These are phyloP conservation scores for Rhagologus leucostigma DNA, from an alignment of 2,113 vertebrate genomes.

Conservation along the genomic window DNA sequence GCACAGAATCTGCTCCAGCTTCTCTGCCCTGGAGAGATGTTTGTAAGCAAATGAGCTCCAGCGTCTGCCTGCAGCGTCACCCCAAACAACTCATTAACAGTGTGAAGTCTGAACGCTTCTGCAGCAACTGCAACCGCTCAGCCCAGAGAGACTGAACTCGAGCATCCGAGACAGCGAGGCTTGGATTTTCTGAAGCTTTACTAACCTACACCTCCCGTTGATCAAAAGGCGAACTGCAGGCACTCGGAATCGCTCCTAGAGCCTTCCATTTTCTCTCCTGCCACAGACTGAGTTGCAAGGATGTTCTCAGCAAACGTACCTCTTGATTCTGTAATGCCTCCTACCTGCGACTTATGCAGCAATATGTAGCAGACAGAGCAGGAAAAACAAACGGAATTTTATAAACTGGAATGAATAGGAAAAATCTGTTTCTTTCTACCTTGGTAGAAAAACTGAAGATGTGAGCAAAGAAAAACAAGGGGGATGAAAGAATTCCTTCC, in stretches of 20 bases:
- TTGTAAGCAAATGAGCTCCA: not conserved
- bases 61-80: not conserved
- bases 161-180: rapidly evolving
- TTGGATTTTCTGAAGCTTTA: not conserved
- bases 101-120: not conserved
- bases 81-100: not conserved
- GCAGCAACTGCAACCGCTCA: not conserved
- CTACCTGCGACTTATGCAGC: not conserved
- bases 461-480: not conserved
- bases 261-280: constrained; percentile 45
- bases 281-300: not conserved
- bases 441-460: not conserved
- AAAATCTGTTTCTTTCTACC: not conserved
- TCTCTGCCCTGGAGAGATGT: not conserved
- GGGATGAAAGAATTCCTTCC: not conserved
- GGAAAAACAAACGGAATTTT: not conserved
- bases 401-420: not conserved
- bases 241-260: not conserved
- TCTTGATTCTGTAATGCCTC: not conserved
- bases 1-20: not conserved
- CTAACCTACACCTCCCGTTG: constrained; percentile 5
- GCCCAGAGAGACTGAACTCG: not conserved
- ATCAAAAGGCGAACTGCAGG: constrained; percentile 13
- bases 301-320: not conserved
- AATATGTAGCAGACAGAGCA: not conserved